Base-by-base conservation (phyloP, 2,888 invertebrate genomes). In the Parnassius apollo region DNA sequence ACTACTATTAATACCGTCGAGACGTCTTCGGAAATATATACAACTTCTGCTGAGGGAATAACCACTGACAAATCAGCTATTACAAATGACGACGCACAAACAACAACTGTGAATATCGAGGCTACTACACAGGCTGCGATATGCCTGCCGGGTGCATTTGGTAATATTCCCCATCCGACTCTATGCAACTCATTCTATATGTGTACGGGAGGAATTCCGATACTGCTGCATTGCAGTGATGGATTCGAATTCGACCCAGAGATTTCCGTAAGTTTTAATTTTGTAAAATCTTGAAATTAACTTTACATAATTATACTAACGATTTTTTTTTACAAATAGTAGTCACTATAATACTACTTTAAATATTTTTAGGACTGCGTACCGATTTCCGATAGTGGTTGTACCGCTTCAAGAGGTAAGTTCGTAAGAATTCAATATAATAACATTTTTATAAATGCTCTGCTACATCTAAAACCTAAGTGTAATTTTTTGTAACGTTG, bases 141-240 rank as follows among this genome's bases (percentile, higher is more conserved):
- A 0, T 78, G 81, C 61, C 74, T 75, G 0, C 68, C 69, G 0
- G 74, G 69, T 1, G 64, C 66, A 1, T 65, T 73, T 2, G 78
- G 73, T 1, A 75, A 79, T 57, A 64, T 80, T 0, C 71, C 81
- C 0, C 76, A 81, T 59, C 82, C 81, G 2, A 68, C 69, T 0
- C 18, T 65, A 1, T 83, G 83, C 13, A 66, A 74, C 56, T 67
- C 73, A 0, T 83, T 75, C 68, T 82, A 71, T 51, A 66, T 81
- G 65, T 85, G 85, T 42, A 11, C 55, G 11, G 61, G 61, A 9
- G 61, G 61, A 9, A 65, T 66, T 0, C 68, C 78, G 0, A 66
- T 78, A 13, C 70, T 71, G 13, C 57, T 80, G 0, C 69, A 51
- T 22, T 72, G 71, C 50, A 60, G 63, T 2, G n/a, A 46, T 4